These are phyloP conservation scores for Drosophila maculinotata DNA, from an alignment of 2,888 invertebrate species.

Conservation along the genomic window DNA sequence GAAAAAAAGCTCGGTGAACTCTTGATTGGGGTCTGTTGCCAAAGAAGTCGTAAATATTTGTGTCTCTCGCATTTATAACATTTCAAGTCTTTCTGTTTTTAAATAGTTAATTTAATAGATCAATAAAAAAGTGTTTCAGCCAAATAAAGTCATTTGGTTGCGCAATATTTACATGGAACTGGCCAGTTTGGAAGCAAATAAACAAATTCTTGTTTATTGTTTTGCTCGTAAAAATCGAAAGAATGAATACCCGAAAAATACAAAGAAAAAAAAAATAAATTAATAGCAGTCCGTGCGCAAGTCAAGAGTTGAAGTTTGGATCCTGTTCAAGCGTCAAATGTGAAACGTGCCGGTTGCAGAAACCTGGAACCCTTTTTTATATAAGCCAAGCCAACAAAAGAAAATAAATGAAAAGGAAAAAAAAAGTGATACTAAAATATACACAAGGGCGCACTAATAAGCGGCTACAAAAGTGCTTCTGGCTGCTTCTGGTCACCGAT, in stretches of 20 bases:
- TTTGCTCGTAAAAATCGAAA: not conserved
- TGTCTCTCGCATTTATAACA: conserved; percentile 34
- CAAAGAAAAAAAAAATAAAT: conserved; percentile 45
- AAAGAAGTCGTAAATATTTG: conserved; percentile 66
- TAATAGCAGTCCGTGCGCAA: conserved; percentile 61
- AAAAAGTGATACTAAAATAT: conserved; percentile 39
- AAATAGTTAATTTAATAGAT: conserved; percentile 52
- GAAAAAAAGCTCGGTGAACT: conserved; percentile 32
- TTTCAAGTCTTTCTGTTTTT: conserved; percentile 24
- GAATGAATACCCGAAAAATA: conserved; percentile 4
- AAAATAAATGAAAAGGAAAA: conserved; percentile 24
- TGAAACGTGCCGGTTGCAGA: conserved; percentile 68
- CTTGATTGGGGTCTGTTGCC: conserved; percentile 24
- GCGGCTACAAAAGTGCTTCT: conserved; percentile 79
- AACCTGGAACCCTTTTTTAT: conserved; percentile 16
- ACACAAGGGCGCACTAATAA: conserved; percentile 74
- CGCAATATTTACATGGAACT: conserved; percentile 69
- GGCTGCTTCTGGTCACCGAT: conserved; percentile 79
- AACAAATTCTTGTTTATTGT: conserved; percentile 23
- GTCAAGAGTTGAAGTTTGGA: conserved; percentile 37
- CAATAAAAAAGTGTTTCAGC: conserved; percentile 55
- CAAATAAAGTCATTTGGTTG: conserved; percentile 72
- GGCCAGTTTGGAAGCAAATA: conserved; percentile 41
- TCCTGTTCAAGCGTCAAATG: conserved; percentile 67
- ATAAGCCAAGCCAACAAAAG: conserved; percentile 22